phyloP scores from a whole-genome alignment of 1,140 invertebrate genomes.

The Sesamia nonagrioides region DNA sequence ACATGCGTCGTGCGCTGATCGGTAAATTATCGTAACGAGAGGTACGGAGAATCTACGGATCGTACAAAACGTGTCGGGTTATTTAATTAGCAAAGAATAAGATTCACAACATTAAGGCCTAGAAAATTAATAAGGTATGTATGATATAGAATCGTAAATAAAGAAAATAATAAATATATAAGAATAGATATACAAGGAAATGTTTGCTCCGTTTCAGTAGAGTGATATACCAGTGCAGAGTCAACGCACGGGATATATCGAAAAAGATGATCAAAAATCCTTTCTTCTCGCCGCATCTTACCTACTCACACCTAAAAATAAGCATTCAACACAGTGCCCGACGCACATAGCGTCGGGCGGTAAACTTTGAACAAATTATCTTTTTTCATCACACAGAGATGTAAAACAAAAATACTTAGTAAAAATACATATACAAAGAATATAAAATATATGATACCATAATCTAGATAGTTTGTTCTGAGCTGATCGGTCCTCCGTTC shows the following conservation, averaged over 20 bases:
- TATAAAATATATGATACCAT: slow-evolving; percentile 42
- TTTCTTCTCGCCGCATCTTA: slow-evolving; percentile 84
- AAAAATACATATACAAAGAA: slow-evolving; percentile 54
- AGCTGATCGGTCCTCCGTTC: slow-evolving; percentile 56
- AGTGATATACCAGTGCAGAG: slow-evolving; percentile 76
- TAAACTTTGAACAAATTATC: slow-evolving; percentile 87
- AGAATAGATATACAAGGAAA: slow-evolving; percentile 56
- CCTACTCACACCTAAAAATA: slow-evolving; percentile 89
- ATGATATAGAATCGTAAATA: slow-evolving; percentile 45
- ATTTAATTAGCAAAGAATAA: neutral
- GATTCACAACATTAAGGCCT: slow-evolving; percentile 16
- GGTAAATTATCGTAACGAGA: too few relatives aligned
- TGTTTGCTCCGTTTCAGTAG: slow-evolving; percentile 86
- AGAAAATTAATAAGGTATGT: slow-evolving; percentile 1
- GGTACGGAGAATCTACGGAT: neutral
- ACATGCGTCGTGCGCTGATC: too few relatives aligned
- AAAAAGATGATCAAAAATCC: slow-evolving; percentile 90
- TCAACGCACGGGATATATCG: slow-evolving; percentile 75
- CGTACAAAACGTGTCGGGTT: slow-evolving; percentile 4
- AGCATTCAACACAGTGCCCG: slow-evolving; percentile 87
- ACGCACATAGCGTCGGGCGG: slow-evolving; percentile 69
- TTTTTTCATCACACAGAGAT: slow-evolving; percentile 69
- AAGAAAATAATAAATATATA: slow-evolving; percentile 54
- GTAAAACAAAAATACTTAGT: slow-evolving; percentile 36
- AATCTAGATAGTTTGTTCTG: slow-evolving; percentile 78